Percentiles rank a stretch among this genome's conserved stretches.
These are phyloP conservation scores for Prostheceraeus crozeri DNA, from an alignment of 2,888 invertebrate genomes.

Conservation along the genomic window DNA sequence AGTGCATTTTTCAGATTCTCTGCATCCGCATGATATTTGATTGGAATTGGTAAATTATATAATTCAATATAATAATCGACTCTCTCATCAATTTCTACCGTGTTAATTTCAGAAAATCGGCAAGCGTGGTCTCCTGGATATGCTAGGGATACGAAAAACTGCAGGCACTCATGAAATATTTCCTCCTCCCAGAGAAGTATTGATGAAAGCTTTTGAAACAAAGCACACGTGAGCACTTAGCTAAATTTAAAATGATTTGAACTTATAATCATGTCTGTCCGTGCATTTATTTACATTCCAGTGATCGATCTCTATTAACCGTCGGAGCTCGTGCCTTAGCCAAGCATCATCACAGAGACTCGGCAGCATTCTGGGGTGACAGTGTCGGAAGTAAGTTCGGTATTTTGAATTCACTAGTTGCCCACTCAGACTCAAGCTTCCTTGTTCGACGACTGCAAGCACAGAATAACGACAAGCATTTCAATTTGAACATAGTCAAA, in stretches of 20 bases:
- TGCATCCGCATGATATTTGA: too few species aligned
- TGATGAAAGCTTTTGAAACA: slow-evolving; percentile 46
- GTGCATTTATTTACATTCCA: slow-evolving; percentile 33
- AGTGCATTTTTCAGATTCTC: too few species aligned
- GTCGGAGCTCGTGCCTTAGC: slow-evolving; percentile 53
- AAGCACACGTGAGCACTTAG: slow-evolving; percentile 46
- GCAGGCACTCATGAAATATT: slow-evolving; percentile 49
- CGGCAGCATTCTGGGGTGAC: slow-evolving; percentile 51
- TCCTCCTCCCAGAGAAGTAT: slow-evolving; percentile 46
- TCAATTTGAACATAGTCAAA: too few species aligned
- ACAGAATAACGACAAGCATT: too few species aligned
- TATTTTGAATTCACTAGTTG: neutral
- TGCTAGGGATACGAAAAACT: slow-evolving; percentile 52
- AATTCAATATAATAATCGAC: too few species aligned
- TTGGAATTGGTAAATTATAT: too few species aligned
- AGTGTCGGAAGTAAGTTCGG: slow-evolving; percentile 50
- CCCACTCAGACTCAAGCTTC: neutral
- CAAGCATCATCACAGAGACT: slow-evolving; percentile 53
- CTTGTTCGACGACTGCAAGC: neutral
- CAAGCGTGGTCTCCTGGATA: slow-evolving; percentile 50
- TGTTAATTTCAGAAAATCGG: slow-evolving; percentile 40
- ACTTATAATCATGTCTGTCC: slow-evolving; percentile 21
- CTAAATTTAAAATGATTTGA: neutral
- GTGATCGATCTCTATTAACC: slow-evolving; percentile 45
- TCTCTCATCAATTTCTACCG: too few species aligned